phyloP scores from a whole-genome alignment of 2,113 vertebrate species.

The Pelecanus crispus region DNA sequence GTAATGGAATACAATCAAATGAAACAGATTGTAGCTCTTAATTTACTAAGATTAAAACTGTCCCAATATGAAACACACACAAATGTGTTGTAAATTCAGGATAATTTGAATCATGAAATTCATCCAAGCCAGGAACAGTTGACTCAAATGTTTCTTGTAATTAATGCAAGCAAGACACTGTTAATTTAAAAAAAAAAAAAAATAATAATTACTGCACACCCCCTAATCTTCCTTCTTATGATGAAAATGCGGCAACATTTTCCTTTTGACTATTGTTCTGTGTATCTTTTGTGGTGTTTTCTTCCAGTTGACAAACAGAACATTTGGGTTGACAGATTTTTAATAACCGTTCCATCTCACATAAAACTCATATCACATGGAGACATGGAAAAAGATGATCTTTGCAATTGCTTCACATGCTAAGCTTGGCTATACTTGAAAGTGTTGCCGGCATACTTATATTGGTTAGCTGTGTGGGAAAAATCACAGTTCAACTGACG shows the following conservation, averaged over 20 bases:
- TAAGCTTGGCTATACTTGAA: not conserved
- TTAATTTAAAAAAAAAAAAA: not conserved
- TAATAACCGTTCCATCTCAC: slow-evolving; percentile 1
- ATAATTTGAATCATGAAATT: slow-evolving; percentile 52
- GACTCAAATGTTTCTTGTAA: slow-evolving; percentile 55
- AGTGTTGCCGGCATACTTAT: not conserved
- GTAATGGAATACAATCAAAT: slow-evolving; percentile 4
- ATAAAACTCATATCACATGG: not conserved
- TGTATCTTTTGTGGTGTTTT: slow-evolving; percentile 29
- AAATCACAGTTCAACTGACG: not conserved
- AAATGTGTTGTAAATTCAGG: slow-evolving; percentile 50
- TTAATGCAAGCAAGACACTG: slow-evolving; percentile 41
- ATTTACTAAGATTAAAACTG: slow-evolving; percentile 38
- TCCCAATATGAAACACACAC: slow-evolving; percentile 28
- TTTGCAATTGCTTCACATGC: not conserved
- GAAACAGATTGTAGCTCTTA: slow-evolving; percentile 36
- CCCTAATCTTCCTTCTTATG: not conserved
- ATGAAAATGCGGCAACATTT: not conserved
- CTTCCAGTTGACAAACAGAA: not conserved
- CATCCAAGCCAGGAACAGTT: slow-evolving; percentile 31
- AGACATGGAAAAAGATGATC: slow-evolving; percentile 23
- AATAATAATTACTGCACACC: not conserved
- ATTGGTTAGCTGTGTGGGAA: not conserved
- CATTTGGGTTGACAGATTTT: slow-evolving; percentile 1
- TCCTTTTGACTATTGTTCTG: slow-evolving; percentile 24